Percentiles rank a stretch among this genome's conserved stretches.
Evolutionary conservation across 2,113 vertebrate genomes (phyloP).

Genomic region (Corythaixoides concolor): DNA sequence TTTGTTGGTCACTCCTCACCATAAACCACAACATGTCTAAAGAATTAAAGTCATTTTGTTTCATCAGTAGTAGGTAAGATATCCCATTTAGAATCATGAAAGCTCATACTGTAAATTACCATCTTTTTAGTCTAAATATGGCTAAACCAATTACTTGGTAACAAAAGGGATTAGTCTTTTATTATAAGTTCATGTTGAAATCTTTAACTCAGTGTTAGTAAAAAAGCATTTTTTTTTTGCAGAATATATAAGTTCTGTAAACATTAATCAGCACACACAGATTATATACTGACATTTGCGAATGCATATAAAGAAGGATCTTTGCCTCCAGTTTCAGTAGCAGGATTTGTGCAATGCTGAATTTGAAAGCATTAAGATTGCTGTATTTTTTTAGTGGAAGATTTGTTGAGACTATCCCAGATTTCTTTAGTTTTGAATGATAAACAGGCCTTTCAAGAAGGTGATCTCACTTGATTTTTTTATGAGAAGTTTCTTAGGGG

Average conservation of each 20-base stretch:
- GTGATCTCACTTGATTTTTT: not conserved
- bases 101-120: not conserved
- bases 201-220: not conserved
- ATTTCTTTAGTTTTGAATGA: not conserved
- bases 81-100: not conserved
- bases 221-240: not conserved
- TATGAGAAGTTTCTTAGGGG: not conserved
- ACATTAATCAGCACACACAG: not conserved
- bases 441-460: not conserved
- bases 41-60: not conserved
- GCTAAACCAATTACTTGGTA: not conserved
- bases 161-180: not conserved
- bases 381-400: not conserved
- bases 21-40: not conserved
- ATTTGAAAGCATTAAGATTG: not conserved
- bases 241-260: slow-evolving; percentile 18
- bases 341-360: not conserved
- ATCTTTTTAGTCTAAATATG: not conserved
- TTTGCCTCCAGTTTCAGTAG: slow-evolving; percentile 17
- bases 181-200: not conserved
- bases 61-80: not conserved
- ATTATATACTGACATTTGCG: not conserved
- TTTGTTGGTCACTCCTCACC: not conserved
- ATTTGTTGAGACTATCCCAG: not conserved
- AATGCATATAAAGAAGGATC: not conserved